Conservation (phyloP, 1,140 invertebrate genomes). For the Drosophila tani region DNA sequence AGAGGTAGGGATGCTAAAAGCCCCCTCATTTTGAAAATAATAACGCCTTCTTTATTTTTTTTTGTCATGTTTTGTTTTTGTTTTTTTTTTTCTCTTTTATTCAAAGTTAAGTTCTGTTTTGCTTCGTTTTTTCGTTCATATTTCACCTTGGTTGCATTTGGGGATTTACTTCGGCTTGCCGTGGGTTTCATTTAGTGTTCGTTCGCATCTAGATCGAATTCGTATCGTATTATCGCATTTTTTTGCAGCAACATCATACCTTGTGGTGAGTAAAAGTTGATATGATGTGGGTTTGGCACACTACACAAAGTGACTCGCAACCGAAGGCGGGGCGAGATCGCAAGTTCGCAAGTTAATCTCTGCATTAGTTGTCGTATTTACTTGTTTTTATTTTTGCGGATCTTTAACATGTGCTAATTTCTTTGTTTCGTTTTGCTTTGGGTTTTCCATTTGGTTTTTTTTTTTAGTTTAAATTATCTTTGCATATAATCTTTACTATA, state of each 20-base stretch:
- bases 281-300: conserved; percentile 74
- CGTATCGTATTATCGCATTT: conserved; percentile 7
- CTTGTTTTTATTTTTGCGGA: conserved; percentile 48
- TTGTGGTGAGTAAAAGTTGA: conserved; percentile 62
- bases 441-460: conserved; percentile 22
- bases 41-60: background rate
- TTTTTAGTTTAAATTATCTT: conserved; percentile 51
- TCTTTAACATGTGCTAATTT: conserved; percentile 76
- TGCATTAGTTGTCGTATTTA: conserved; percentile 30
- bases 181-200: conserved; percentile 24
- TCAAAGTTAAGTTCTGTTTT: conserved; percentile 46
- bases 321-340: conserved; percentile 10
- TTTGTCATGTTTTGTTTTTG: conserved; percentile 27
- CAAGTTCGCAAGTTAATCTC: conserved; percentile 28
- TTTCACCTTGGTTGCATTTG: conserved; percentile 74
- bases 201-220: conserved; percentile 16
- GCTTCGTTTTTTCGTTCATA: conserved; percentile 41
- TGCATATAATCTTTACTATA: conserved; percentile 53
- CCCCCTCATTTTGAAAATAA: background rate
- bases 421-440: conserved; percentile 39
- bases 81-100: conserved; percentile 37
- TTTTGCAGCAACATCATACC: conserved; percentile 67
- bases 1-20: too few relatives aligned
- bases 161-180: conserved; percentile 30
- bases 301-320: conserved; percentile 55